Conservation (phyloP, 2,888 invertebrate genomes). For the Synanthedon vespiformis region DNA sequence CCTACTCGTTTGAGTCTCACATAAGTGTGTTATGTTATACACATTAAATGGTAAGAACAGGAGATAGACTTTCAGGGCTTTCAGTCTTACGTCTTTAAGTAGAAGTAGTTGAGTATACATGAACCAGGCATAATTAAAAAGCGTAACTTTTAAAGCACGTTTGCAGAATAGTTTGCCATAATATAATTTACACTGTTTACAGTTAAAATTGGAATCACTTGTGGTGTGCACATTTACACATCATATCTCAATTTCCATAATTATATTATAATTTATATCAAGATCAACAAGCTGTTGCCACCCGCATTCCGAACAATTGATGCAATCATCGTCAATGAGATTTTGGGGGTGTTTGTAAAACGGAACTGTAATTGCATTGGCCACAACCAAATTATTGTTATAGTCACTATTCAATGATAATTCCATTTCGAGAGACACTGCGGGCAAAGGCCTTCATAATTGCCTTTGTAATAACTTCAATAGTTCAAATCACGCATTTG, state of each 20-base stretch:
- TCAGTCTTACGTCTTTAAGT: no score
- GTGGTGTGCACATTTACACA: conserved; percentile 32
- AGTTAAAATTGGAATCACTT: conserved; percentile 3
- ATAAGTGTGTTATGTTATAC: no score
- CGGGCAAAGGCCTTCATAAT: conserved; percentile 39
- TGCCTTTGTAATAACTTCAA: conserved; percentile 10
- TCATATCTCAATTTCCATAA: conserved; percentile 30
- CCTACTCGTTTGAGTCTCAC: no score
- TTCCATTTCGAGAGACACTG: conserved; percentile 39
- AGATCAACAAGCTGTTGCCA: conserved; percentile 60
- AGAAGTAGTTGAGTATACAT: no score
- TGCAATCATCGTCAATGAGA: conserved; percentile 67
- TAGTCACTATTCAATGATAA: conserved; percentile 62
- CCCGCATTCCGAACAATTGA: conserved; percentile 68
- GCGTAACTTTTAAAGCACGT: no score
- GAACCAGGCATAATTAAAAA: no score
- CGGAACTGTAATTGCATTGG: conserved; percentile 63
- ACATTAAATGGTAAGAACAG: no score
- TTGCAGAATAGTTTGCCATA: no score
- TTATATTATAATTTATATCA: conserved; percentile 54
- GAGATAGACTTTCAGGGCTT: no score
- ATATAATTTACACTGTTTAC: no score
- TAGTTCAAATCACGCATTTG: conserved; percentile 1
- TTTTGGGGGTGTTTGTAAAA: conserved; percentile 55
- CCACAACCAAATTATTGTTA: conserved; percentile 62